phyloP scores from a whole-genome alignment of 2,113 vertebrate genomes.

The Hemicordylus capensis region DNA sequence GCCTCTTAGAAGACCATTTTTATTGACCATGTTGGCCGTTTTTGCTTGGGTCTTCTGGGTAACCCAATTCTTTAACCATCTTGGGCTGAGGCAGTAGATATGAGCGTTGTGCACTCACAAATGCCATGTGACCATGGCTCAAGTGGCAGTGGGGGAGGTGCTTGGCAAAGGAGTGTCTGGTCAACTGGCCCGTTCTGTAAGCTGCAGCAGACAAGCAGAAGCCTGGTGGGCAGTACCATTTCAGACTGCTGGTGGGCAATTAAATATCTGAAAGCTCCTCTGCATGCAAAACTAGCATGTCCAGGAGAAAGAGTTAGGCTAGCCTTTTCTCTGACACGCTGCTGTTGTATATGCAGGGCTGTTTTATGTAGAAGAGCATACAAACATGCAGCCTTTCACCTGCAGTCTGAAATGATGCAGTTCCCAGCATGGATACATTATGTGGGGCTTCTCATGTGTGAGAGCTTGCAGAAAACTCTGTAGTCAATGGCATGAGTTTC shows the following conservation, averaged over 20 bases:
- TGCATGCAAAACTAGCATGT: neutral
- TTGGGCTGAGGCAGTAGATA: neutral
- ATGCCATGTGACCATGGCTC: neutral
- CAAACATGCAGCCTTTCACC: neutral
- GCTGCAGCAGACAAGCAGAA: neutral
- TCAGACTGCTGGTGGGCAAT: neutral
- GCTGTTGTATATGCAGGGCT: neutral
- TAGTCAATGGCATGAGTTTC: neutral
- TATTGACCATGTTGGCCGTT: conserved; percentile 31
- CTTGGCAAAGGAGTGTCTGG: neutral
- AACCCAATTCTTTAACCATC: neutral
- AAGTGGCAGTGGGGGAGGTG: neutral
- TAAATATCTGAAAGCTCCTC: neutral
- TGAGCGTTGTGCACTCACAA: neutral
- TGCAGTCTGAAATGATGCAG: neutral
- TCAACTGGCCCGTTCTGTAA: neutral
- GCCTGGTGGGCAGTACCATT: neutral
- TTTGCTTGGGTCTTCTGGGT: conserved; percentile 1
- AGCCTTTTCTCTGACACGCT: neutral
- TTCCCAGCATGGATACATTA: neutral
- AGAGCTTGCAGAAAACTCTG: neutral
- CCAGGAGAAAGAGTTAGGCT: neutral
- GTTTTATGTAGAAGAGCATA: neutral
- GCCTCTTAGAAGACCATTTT: neutral
- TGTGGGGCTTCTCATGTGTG: neutral